Evolutionary conservation across 2,888 invertebrate species (phyloP).

Genomic region (Frankliniella intonsa): DNA sequence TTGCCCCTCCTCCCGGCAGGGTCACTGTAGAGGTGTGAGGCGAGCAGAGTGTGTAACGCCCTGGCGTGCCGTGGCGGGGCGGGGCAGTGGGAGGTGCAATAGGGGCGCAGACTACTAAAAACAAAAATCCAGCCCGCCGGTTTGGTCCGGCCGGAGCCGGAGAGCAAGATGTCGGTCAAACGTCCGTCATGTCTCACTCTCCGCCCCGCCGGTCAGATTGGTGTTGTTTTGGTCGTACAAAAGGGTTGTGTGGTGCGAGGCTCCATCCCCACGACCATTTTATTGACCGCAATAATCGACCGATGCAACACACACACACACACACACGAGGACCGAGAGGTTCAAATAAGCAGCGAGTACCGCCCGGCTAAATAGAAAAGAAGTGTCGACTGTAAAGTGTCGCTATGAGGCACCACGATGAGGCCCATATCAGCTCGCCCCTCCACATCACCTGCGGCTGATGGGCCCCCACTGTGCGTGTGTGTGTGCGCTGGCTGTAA

Average conservation of each 20-base stretch:
- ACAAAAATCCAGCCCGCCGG: neutral
- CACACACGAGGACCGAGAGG: neutral
- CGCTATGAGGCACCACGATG: neutral
- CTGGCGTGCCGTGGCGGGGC: neutral
- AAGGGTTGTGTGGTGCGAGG: neutral
- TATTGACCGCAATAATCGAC: slow-evolving; percentile 24
- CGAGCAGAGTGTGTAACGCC: neutral
- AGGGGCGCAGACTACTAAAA: neutral
- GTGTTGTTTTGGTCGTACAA: neutral
- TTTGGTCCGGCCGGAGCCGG: neutral
- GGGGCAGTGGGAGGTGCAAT: too few relatives aligned
- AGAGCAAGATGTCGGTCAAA: neutral
- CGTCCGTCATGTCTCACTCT: neutral
- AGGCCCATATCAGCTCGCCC: neutral
- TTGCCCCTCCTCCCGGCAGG: neutral
- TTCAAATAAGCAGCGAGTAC: neutral
- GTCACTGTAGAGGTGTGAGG: neutral
- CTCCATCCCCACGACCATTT: neutral
- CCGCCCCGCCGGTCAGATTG: neutral
- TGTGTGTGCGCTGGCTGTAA: neutral
- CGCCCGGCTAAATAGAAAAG: neutral
- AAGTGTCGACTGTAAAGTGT: slow-evolving; percentile 20
- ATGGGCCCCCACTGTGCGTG: neutral
- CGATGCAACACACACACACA: slow-evolving; percentile 4
- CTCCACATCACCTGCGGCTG: neutral